phyloP scores from a whole-genome alignment of 2,888 invertebrate genomes.

The Orthosia gracilis region DNA sequence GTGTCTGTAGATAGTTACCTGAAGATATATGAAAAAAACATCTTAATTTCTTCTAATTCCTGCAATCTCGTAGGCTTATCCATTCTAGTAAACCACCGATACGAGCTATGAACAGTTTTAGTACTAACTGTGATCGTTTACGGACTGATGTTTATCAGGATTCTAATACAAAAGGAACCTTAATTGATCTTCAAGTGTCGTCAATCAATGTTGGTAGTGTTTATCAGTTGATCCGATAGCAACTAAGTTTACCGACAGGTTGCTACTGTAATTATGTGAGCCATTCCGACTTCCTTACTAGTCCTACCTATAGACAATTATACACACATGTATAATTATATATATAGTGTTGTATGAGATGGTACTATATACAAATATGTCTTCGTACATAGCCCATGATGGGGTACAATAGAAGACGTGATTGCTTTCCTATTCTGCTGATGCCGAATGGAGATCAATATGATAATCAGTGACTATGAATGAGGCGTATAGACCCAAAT shows the following conservation, averaged over 20 bases:
- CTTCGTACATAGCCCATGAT: background rate
- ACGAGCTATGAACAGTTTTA: background rate
- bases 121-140: constrained; percentile 1
- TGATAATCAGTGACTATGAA: background rate
- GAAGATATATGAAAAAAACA: background rate
- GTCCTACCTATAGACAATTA: background rate
- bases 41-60: background rate
- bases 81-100: background rate
- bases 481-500: background rate
- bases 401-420: background rate
- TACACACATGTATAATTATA: background rate
- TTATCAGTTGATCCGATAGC: constrained; percentile 16
- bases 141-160: background rate
- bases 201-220: constrained; percentile 31
- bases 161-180: constrained; percentile 22
- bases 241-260: constrained; percentile 34
- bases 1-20: too few relatives aligned
- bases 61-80: background rate
- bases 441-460: background rate
- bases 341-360: background rate
- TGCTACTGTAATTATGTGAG: constrained; percentile 31
- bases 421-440: background rate
- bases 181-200: constrained; percentile 38
- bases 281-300: background rate
- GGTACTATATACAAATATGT: background rate